phyloP scores from a whole-genome alignment of 2,888 invertebrate species.

The Mythimna vitellina region DNA sequence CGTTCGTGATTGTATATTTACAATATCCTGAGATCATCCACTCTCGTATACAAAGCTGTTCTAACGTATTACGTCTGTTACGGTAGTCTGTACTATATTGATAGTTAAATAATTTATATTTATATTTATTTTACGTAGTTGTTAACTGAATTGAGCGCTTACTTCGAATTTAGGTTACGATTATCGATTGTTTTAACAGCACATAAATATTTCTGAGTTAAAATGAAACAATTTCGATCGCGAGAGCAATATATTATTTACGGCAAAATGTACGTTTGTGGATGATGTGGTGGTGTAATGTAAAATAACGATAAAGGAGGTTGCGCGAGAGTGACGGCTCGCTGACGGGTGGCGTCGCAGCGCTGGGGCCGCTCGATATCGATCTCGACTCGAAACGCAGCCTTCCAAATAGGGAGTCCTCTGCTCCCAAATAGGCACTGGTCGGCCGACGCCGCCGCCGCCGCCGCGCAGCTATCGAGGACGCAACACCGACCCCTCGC shows the following conservation, averaged over 20 bases:
- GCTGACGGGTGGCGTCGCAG: constrained; percentile 77
- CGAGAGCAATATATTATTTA: constrained; percentile 21
- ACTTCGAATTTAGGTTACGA: constrained; percentile 55
- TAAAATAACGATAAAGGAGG: constrained; percentile 76
- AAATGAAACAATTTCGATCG: constrained; percentile 27
- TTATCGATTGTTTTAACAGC: constrained; percentile 57
- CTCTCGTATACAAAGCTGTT: constrained; percentile 23
- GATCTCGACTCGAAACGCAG: constrained; percentile 87
- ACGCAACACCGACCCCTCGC: constrained; percentile 76
- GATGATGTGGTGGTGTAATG: constrained; percentile 58
- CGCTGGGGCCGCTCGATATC: constrained; percentile 77
- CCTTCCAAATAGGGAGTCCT: constrained; percentile 88
- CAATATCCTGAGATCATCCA: constrained; percentile 52
- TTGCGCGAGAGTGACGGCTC: constrained; percentile 77
- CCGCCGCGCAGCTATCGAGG: constrained; percentile 79
- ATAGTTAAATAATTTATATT: constrained; percentile 35
- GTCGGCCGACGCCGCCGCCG: constrained; percentile 70
- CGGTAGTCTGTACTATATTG: constrained; percentile 13
- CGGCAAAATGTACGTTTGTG: constrained; percentile 14
- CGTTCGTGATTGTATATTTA: constrained; percentile 63
- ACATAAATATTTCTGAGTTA: constrained; percentile 45
- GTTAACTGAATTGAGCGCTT: constrained; percentile 38
- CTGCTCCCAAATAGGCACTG: constrained; percentile 87
- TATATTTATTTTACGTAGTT: constrained; percentile 28
- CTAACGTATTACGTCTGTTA: constrained; percentile 6